Conservation (phyloP, 2,113 vertebrate genomes). For the Poeciliopsis turrubarensis region DNA sequence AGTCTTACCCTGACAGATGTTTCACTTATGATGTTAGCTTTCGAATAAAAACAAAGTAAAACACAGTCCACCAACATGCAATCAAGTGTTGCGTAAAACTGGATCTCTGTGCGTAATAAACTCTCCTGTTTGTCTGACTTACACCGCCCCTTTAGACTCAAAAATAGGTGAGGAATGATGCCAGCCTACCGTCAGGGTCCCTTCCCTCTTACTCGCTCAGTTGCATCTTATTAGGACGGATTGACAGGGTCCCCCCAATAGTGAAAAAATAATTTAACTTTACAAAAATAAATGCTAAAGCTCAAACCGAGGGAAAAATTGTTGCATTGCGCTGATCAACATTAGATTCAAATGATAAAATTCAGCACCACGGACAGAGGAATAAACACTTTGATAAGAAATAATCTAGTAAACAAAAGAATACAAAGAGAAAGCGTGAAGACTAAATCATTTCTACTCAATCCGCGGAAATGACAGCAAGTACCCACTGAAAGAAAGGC, state of each 20-base stretch:
- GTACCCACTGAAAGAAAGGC: constrained; percentile 24
- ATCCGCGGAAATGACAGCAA: constrained; percentile 10
- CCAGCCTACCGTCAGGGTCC: background rate
- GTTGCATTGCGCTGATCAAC: background rate
- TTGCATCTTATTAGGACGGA: background rate
- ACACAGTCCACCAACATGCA: constrained; percentile 27
- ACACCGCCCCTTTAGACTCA: constrained; percentile 62
- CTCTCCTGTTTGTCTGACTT: constrained; percentile 29
- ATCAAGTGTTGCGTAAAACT: constrained; percentile 59
- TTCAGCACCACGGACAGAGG: constrained; percentile 77
- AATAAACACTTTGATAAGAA: background rate
- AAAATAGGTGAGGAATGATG: background rate
- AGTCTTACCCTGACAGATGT: background rate
- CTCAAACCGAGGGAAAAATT: too few relatives aligned
- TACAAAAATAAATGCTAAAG: too few relatives aligned
- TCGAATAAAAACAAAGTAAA: constrained; percentile 9
- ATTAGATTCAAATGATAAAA: background rate
- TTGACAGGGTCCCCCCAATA: background rate
- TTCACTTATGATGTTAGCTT: background rate
- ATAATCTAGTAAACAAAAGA: background rate
- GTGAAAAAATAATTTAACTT: background rate
- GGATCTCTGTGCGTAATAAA: constrained; percentile 33
- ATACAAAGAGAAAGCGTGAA: background rate
- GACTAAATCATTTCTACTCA: constrained; percentile 3
- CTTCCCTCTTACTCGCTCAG: background rate